Evolutionary conservation across 2,113 vertebrate species (phyloP).

Genomic region (Centropristis striata): DNA sequence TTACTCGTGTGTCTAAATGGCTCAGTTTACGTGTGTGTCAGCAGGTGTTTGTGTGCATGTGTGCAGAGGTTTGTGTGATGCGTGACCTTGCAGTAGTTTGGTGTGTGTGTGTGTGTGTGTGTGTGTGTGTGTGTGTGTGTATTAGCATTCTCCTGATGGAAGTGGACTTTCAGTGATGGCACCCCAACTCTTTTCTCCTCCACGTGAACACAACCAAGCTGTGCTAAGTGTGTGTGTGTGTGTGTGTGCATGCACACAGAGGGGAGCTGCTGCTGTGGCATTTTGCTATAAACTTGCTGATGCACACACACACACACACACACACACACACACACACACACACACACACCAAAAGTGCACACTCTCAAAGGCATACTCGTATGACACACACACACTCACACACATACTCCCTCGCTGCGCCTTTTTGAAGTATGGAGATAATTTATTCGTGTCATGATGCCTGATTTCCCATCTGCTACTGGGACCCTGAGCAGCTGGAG

Average conservation of each 20-base stretch:
- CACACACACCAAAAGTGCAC: constrained; percentile 5
- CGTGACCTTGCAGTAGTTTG: constrained; percentile 77
- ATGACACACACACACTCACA: constrained; percentile 53
- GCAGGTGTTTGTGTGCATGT: constrained; percentile 72
- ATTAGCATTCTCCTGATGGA: constrained; percentile 75
- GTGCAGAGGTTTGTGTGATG: constrained; percentile 60
- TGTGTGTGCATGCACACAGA: neutral
- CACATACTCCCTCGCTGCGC: constrained; percentile 64
- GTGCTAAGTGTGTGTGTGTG: neutral
- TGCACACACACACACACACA: constrained; percentile 52
- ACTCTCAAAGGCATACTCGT: constrained; percentile 63
- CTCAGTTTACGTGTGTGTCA: constrained; percentile 76
- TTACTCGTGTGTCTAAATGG: constrained; percentile 65
- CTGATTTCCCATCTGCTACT: constrained; percentile 87
- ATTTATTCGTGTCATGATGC: constrained; percentile 88
- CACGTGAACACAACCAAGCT: constrained; percentile 25
- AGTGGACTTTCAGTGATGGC: constrained; percentile 63
- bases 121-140: constrained; percentile 25
- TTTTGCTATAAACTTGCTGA: constrained; percentile 79
- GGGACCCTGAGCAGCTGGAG: constrained; percentile 86
- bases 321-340: constrained; percentile 40
- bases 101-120: constrained; percentile 11
- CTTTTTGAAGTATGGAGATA: constrained; percentile 87
- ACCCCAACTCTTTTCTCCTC: constrained; percentile 50
- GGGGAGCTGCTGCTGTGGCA: constrained; percentile 54